Evolutionary conservation across 2,888 invertebrate species (phyloP).

Genomic region (Euzetes globulus): DNA sequence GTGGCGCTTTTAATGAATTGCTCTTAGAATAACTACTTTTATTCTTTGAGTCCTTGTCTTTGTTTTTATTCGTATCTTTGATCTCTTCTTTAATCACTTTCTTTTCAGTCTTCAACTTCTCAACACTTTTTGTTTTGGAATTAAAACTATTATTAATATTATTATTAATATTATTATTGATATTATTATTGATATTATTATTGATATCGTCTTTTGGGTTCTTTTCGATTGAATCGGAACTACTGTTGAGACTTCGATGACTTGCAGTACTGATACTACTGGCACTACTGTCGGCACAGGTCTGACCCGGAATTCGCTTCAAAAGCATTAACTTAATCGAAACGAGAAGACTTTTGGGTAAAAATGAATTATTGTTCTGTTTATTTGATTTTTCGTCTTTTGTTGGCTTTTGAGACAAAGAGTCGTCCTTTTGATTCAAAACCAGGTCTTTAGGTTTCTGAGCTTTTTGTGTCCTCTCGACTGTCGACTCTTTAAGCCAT

Average conservation of each 20-base stretch:
- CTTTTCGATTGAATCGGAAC: slow-evolving; percentile 7
- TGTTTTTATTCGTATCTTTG: neutral
- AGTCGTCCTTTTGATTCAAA: neutral
- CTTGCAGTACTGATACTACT: slow-evolving; percentile 29
- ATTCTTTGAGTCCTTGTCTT: neutral
- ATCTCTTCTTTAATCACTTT: neutral
- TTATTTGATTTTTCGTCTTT: slow-evolving; percentile 17
- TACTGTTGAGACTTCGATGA: slow-evolving; percentile 18
- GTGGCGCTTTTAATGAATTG: neutral
- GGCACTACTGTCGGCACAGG: neutral
- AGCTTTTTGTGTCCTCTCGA: neutral
- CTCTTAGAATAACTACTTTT: neutral
- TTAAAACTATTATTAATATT: neutral
- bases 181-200: neutral
- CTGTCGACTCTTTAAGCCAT: neutral
- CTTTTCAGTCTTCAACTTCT: neutral
- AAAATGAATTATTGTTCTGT: slow-evolving; percentile 1
- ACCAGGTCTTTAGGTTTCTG: neutral
- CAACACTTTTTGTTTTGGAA: neutral
- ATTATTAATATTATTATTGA: neutral
- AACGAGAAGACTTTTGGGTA: slow-evolving; percentile 31
- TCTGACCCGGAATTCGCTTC: slow-evolving; percentile 30
- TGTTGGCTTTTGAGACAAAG: neutral
- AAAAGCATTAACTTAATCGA: slow-evolving; percentile 32
- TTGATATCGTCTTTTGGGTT: neutral